Evolutionary conservation across 64 coral and sea anemone species (phyloP).

Genomic region (Stylophora pistillata): DNA sequence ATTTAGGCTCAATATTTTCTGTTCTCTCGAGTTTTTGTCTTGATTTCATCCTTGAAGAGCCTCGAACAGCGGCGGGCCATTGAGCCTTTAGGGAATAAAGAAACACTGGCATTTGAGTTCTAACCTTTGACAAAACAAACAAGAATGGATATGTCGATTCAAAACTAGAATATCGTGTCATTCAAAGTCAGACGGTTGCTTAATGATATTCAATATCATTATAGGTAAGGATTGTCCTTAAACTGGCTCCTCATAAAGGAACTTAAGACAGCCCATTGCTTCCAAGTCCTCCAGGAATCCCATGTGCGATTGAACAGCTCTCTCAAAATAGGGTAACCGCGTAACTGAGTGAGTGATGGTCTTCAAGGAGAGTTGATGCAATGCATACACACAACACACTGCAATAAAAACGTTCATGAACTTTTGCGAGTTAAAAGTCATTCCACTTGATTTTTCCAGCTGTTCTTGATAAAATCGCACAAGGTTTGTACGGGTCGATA

Average conservation of each 20-base stretch:
- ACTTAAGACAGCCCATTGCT: not conserved
- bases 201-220: no score
- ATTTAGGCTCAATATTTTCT: no score
- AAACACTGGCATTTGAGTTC: no score
- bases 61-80: no score
- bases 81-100: no score
- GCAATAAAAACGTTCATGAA: constrained; percentile 33
- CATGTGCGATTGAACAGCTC: constrained; percentile 30
- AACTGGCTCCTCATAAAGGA: not conserved
- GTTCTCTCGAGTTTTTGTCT: no score
- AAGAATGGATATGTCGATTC: no score
- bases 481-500: not conserved
- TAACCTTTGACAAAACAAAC: no score
- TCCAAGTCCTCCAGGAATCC: constrained; percentile 30
- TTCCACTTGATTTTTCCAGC: constrained; percentile 27
- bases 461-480: constrained; percentile 26
- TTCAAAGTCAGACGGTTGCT: no score
- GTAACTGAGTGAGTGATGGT: constrained; percentile 30
- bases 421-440: not conserved
- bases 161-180: no score
- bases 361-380: constrained; percentile 28
- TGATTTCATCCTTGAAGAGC: no score
- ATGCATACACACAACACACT: not conserved
- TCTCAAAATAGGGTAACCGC: constrained; percentile 18
- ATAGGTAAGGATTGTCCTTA: not conserved